Base-by-base conservation (phyloP, 2,888 invertebrate species). In the Troides helena region DNA sequence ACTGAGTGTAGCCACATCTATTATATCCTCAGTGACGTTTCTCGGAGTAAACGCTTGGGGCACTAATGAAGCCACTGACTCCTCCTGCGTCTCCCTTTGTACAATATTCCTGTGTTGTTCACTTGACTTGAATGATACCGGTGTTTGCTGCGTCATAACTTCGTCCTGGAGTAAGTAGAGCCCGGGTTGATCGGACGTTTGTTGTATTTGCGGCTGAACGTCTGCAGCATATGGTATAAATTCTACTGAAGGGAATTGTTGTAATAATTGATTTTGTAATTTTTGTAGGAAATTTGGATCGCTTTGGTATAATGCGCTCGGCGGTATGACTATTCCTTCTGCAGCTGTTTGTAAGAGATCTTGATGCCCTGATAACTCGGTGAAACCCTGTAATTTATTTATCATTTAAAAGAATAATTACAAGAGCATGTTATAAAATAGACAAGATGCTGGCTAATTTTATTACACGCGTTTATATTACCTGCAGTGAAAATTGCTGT, bases 271-370 rank as follows among this genome's bases (percentile, higher is more conserved):
- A 53, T 79, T 84, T 77, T 91, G 92, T 39, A 92, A 78, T 74
- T 91, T 92, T 74, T 92, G 92, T 67, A 94, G 79, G 73, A 87
- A 93, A 72, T 83, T 79, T n/a, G 89, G 89, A 74, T 93, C 93
- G 14, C 94, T 90, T 78, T 94, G 93, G 74, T 94, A 94, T 10
- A 94, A 81, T 17, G 87, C 83, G 72, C 85, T 86, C 4, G 89
- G 89, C 70, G 89, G 83, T 72, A 91, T 87, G 25, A 90, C 82
- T 62, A 89, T 82, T 14, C 87, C 85, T 71, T 89, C 89, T 2
- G 87, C 82, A 61, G 86, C 88, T 21, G 86, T 80, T 64, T 85
- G 85, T 57, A 86, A 72, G 12, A 88, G 75, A 8, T 91, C 87
- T 71, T 88, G 89, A 58, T 84, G 88, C 4, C 84, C 79, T 72